A percentile compares a stretch with the other conserved stretches of the same genome.
Conservation (phyloP, 2,113 vertebrate genomes). For the Piprites chloris region DNA sequence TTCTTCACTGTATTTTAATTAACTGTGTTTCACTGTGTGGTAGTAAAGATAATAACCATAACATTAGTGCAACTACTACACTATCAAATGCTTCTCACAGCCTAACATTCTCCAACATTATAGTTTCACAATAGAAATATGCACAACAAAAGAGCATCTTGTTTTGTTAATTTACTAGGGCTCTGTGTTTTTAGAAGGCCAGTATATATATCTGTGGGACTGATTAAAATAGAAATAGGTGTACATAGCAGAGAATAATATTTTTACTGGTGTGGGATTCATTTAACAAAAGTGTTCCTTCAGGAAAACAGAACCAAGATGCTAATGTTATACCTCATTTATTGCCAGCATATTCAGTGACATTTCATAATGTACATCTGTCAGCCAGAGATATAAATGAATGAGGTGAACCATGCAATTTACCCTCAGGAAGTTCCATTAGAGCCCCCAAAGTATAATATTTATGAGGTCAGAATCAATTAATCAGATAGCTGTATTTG, state of each 20-base stretch:
- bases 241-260: conserved; percentile 53
- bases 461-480: conserved; percentile 88
- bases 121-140: conserved; percentile 17
- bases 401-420: conserved; percentile 84
- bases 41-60: conserved; percentile 55
- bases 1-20: conserved; percentile 63
- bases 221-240: conserved; percentile 51
- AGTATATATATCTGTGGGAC: conserved; percentile 12
- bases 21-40: conserved; percentile 21
- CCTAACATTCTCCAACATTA: conserved; percentile 21
- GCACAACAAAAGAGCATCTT: conserved; percentile 35
- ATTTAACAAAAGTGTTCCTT: conserved; percentile 81
- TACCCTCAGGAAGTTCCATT: conserved; percentile 84
- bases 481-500: conserved; percentile 85
- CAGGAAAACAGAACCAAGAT: conserved; percentile 79
- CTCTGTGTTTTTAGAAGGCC: conserved; percentile 30
- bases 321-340: conserved; percentile 83
- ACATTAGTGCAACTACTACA: conserved; percentile 11
- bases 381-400: conserved; percentile 83
- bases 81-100: conserved; percentile 40
- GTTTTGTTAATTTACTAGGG: conserved; percentile 51
- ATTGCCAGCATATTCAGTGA: conserved; percentile 85
- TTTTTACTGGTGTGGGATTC: conserved; percentile 76
- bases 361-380: conserved; percentile 87
- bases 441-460: conserved; percentile 83